phyloP scores from a whole-genome alignment of 92 coral and sea anemone species.

The Phymanthus crucifer region DNA sequence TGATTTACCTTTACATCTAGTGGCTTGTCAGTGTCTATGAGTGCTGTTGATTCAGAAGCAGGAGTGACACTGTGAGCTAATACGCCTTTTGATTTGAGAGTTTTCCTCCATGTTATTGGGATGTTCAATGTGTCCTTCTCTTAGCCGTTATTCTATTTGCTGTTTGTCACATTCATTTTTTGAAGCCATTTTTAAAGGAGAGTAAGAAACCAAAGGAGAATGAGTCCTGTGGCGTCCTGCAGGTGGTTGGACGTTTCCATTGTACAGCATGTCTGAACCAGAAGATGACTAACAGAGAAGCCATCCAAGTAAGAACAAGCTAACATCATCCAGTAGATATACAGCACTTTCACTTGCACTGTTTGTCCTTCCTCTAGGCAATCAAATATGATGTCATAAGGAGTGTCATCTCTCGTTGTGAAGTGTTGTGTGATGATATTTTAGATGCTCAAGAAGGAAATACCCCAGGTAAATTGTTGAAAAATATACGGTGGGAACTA shows the following conservation, averaged over 20 bases:
- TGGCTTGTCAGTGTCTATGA: no score
- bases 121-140: no score
- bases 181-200: conserved; percentile 27
- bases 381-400: conserved; percentile 86
- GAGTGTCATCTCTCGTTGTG: conserved; percentile 81
- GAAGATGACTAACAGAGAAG: conserved; percentile 82
- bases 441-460: conserved; percentile 61
- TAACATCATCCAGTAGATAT: not conserved
- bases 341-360: not conserved
- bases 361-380: conserved; percentile 48
- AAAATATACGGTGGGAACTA: no score
- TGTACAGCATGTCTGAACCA: conserved; percentile 86
- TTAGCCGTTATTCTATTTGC: no score
- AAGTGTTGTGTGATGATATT: conserved; percentile 88
- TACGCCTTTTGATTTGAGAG: no score
- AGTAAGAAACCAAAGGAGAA: conserved; percentile 35
- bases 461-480: conserved; percentile 2
- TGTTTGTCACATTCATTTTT: not conserved
- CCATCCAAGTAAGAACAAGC: conserved; percentile 57
- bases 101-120: no score
- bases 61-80: no score
- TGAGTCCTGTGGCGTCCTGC: conserved; percentile 43
- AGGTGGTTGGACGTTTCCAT: conserved; percentile 62
- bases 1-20: no score
- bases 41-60: no score